phyloP scores from a whole-genome alignment of 2,797 vertebrate genomes.

The Glossophaga mutica region DNA sequence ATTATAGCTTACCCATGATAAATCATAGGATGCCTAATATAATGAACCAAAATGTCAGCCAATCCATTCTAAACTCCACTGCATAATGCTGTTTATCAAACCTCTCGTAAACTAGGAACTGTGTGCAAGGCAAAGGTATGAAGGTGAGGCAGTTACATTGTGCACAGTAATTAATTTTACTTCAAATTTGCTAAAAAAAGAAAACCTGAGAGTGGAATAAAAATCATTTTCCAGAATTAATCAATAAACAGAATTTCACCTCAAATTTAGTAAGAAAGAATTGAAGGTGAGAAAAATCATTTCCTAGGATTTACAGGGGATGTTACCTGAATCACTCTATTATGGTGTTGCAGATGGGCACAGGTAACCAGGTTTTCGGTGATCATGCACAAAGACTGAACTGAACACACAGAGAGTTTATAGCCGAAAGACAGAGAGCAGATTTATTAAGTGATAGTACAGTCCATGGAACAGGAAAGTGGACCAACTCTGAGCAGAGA shows the following conservation, averaged over 20 bases:
- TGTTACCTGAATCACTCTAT: constrained; percentile 51
- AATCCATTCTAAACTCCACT: neutral
- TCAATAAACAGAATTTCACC: constrained; percentile 14
- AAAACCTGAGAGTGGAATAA: constrained; percentile 22
- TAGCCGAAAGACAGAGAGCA: too few species aligned
- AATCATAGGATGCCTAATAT: neutral
- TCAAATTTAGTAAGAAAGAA: constrained; percentile 25
- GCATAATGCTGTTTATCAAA: neutral
- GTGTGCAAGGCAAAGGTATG: neutral
- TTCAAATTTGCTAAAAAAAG: neutral
- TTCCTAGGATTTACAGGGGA: constrained; percentile 37
- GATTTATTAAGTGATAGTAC: too few species aligned
- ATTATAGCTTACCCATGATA: neutral
- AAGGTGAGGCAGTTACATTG: neutral
- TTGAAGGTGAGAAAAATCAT: neutral
- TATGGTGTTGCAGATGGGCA: neutral
- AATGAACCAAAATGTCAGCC: neutral
- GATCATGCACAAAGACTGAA: too few species aligned
- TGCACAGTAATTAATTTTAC: neutral
- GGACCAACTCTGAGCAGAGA: too few species aligned
- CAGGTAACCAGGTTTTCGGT: too few species aligned
- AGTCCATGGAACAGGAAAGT: too few species aligned
- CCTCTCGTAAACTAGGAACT: neutral
- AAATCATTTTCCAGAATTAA: constrained; percentile 28
- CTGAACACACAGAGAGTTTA: too few species aligned